A percentile compares a stretch with the other conserved stretches of the same genome.
Evolutionary conservation across 2,797 vertebrate genomes (phyloP).

Genomic region (Sebastes hubbsi): DNA sequence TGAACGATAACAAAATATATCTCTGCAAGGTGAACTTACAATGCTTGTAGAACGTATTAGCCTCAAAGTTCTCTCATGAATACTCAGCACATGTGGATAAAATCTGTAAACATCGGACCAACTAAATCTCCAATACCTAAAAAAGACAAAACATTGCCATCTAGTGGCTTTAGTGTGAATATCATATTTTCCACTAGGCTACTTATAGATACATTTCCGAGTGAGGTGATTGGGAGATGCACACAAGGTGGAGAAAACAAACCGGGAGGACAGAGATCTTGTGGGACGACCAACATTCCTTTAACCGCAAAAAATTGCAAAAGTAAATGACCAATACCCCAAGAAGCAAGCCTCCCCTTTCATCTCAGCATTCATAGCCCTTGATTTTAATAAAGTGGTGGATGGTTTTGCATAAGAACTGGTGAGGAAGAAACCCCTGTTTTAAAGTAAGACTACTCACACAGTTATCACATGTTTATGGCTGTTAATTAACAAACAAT

Average conservation of each 20-base stretch:
- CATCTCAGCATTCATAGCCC: neutral
- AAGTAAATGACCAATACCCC: neutral
- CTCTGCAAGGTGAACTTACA: too few species aligned
- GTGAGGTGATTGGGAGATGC: neutral
- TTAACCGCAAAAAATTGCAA: neutral
- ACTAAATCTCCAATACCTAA: too few species aligned
- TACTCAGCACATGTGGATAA: too few species aligned
- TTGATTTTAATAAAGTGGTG: neutral
- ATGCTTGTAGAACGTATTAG: too few species aligned
- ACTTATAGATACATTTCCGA: neutral
- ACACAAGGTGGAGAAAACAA: neutral
- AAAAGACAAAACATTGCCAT: too few species aligned
- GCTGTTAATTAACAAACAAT: neutral
- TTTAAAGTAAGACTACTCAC: neutral
- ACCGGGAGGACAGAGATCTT: neutral
- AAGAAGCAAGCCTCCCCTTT: neutral
- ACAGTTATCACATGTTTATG: neutral
- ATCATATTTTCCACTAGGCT: too few species aligned
- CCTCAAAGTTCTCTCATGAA: too few species aligned
- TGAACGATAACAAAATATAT: too few species aligned
- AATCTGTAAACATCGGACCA: too few species aligned
- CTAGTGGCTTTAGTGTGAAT: too few species aligned
- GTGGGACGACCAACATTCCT: neutral
- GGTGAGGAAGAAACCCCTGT: neutral
- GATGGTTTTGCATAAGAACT: neutral